A percentile compares a stretch with the other conserved stretches of the same genome.
Conservation (phyloP, 1,140 invertebrate genomes). For the Hycleus cichorii region DNA sequence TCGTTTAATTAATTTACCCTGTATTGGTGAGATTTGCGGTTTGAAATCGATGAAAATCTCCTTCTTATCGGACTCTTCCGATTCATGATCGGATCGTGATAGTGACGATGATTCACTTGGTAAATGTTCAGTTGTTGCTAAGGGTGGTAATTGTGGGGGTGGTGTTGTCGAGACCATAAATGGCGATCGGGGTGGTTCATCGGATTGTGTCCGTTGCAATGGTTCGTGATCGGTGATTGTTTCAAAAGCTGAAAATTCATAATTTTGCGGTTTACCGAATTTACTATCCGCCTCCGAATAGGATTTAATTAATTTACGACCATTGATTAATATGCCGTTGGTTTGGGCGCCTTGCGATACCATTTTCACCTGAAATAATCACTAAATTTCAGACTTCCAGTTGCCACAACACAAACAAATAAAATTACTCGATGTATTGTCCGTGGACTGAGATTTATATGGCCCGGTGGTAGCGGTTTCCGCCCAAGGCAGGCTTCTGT, state of each 20-base stretch:
- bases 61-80: constrained; percentile 55
- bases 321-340: constrained; percentile 60
- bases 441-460: constrained; percentile 63
- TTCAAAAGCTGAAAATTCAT: constrained; percentile 26
- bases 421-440: constrained; percentile 54
- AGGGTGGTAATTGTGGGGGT: constrained; percentile 27
- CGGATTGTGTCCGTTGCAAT: constrained; percentile 71
- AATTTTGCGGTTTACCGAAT: constrained; percentile 41
- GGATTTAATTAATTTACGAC: constrained; percentile 71
- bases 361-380: constrained; percentile 60
- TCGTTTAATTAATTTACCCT: constrained; percentile 44
- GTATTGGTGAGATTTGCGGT: constrained; percentile 50
- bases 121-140: constrained; percentile 6
- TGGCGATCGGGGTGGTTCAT: constrained; percentile 69
- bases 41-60: constrained; percentile 85
- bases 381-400: background rate
- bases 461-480: constrained; percentile 61
- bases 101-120: constrained; percentile 33
- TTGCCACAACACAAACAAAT: background rate
- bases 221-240: constrained; percentile 56
- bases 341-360: constrained; percentile 84
- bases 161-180: constrained; percentile 46
- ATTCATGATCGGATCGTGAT: constrained; percentile 32
- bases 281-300: constrained; percentile 67
- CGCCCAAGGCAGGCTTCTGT: constrained; percentile 68